Conservation (phyloP, 2,888 invertebrate species). For the Pyrocoelia pectoralis region DNA sequence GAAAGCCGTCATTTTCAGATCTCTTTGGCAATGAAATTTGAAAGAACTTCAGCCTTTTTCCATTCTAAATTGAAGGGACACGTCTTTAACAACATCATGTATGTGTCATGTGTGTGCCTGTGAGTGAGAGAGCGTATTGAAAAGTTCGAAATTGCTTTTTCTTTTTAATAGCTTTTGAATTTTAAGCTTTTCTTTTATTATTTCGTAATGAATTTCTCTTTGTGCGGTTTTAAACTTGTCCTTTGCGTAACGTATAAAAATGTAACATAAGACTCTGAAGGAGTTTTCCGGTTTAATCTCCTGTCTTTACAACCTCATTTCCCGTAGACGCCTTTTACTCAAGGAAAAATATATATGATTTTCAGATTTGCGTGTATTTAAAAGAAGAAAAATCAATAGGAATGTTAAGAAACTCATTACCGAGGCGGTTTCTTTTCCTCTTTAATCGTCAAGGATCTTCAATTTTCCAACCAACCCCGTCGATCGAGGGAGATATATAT, state of each 20-base stretch:
- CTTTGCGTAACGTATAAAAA: not conserved
- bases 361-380: conserved; percentile 4
- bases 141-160: conserved; percentile 36
- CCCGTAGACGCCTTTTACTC: conserved; percentile 29
- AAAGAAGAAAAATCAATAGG: not conserved
- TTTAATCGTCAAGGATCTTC: conserved; percentile 7
- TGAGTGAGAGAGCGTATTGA: conserved; percentile 32
- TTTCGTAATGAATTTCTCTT: not conserved
- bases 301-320: conserved; percentile 38
- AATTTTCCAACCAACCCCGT: too few species aligned
- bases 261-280: not conserved
- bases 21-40: conserved; percentile 22
- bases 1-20: conserved; percentile 37
- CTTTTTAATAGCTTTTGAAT: conserved; percentile 36
- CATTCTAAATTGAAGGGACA: not conserved
- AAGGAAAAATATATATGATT: conserved; percentile 15
- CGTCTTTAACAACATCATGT: conserved; percentile 21
- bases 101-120: conserved; percentile 25
- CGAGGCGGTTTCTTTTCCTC: conserved; percentile 14
- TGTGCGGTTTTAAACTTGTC: not conserved
- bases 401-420: conserved; percentile 15
- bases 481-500: too few species aligned
- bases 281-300: conserved; percentile 39
- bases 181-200: conserved; percentile 26
- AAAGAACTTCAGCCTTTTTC: conserved; percentile 24